phyloP scores from a whole-genome alignment of 2,797 vertebrate species.

The Gobio occitaniae region DNA sequence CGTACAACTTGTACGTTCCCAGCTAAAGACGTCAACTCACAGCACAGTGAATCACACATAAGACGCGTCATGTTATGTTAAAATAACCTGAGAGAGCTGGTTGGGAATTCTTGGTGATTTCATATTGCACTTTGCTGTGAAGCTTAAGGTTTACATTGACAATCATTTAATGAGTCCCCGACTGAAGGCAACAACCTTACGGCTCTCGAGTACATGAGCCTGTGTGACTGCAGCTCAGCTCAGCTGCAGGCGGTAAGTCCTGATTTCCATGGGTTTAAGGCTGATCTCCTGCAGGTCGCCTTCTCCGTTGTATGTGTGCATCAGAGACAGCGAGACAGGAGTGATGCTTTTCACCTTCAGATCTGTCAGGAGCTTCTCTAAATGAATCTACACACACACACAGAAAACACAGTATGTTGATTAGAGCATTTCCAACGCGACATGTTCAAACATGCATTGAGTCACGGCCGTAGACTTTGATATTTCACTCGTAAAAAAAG shows the following conservation, averaged over 20 bases:
- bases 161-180: background rate
- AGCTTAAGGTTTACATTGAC: constrained; percentile 22
- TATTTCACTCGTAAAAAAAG: background rate
- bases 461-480: background rate
- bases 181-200: constrained; percentile 38
- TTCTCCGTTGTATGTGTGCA: constrained; percentile 71
- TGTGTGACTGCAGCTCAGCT: constrained; percentile 71
- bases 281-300: constrained; percentile 74
- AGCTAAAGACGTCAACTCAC: constrained; percentile 18
- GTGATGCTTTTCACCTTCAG: constrained; percentile 77
- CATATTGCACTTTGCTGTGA: constrained; percentile 58
- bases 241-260: constrained; percentile 83
- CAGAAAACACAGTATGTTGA: constrained; percentile 1
- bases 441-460: background rate
- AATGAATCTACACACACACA: constrained; percentile 67
- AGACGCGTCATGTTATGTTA: background rate
- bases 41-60: constrained; percentile 20
- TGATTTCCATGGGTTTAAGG: constrained; percentile 91
- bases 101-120: constrained; percentile 34
- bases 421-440: background rate
- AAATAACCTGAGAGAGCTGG: constrained; percentile 56
- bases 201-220: background rate
- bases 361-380: constrained; percentile 79
- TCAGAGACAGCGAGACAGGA: constrained; percentile 82
- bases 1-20: background rate